These are phyloP conservation scores for Muscidifurax raptorellus DNA, from an alignment of 1,140 invertebrate genomes.

Conservation along the genomic window DNA sequence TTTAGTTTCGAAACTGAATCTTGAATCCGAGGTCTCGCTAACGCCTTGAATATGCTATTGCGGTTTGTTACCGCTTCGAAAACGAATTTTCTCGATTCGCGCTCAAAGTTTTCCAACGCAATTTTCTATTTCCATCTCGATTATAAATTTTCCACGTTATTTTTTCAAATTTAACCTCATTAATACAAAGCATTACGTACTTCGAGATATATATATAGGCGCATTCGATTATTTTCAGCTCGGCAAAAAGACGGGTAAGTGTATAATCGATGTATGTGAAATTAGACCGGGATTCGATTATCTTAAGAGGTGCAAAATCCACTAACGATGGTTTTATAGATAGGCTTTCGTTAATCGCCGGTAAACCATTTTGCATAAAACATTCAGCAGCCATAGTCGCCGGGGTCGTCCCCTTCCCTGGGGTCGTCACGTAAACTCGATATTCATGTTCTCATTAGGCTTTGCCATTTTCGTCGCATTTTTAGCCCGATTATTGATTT, in stretches of 20 bases:
- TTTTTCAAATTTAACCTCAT: not conserved
- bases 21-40: not conserved
- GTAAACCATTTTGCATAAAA: conserved; percentile 1
- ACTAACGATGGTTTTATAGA: conserved; percentile 3
- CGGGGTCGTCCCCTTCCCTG: not conserved
- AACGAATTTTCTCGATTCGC: too few species aligned
- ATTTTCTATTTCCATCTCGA: not conserved
- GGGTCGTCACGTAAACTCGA: not conserved
- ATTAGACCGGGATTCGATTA: not conserved
- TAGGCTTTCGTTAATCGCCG: conserved; percentile 2
- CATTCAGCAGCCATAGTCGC: not conserved
- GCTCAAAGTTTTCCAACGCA: too few species aligned
- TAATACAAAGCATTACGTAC: too few species aligned
- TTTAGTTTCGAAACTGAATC: not conserved
- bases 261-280: not conserved
- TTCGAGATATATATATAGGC: not conserved
- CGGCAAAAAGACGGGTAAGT: not conserved
- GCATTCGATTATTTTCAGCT: not conserved
- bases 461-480: too few species aligned
- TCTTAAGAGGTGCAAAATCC: conserved; percentile 1
- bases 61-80: too few species aligned
- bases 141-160: not conserved
- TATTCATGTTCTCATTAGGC: conserved; percentile 2
- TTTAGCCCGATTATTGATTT: too few species aligned
- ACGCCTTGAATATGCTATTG: too few species aligned